Percentiles rank a stretch among this genome's conserved stretches.
Conservation (phyloP, 37 sponge, comb jelly and placozoan species). For the Oscarella lobularis region DNA sequence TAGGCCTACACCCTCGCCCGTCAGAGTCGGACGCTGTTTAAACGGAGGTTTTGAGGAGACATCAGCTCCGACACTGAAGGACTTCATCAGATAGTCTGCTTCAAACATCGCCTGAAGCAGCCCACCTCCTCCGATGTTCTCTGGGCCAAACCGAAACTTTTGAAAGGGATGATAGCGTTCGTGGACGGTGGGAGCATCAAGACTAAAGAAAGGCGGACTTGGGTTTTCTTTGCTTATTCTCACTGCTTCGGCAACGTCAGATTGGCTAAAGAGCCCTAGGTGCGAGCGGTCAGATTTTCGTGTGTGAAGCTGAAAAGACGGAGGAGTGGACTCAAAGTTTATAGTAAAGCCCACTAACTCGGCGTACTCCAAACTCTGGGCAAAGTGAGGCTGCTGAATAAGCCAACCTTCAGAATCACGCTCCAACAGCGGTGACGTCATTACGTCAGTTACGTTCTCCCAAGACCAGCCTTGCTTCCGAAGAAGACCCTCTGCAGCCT, state of each 20-base stretch:
- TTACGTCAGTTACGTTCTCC: slow-evolving; percentile 19
- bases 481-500: slow-evolving; percentile 33
- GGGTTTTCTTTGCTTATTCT: slow-evolving; percentile 9
- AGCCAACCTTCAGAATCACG: slow-evolving; percentile 44
- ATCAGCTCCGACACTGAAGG: slow-evolving; percentile 56
- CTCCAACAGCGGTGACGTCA: slow-evolving; percentile 19
- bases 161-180: slow-evolving; percentile 58
- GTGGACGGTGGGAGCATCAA: slow-evolving; percentile 35
- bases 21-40: slow-evolving; percentile 24
- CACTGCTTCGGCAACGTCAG: slow-evolving; percentile 29
- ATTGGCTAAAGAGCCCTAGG: slow-evolving; percentile 22
- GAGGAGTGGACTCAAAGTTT: slow-evolving; percentile 12
- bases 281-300: slow-evolving; percentile 5
- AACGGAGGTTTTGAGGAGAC: slow-evolving; percentile 53
- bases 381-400: slow-evolving; percentile 19
- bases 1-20: too few species aligned
- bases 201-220: slow-evolving; percentile 27
- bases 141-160: slow-evolving; percentile 27
- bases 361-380: slow-evolving; percentile 11
- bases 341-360: slow-evolving; percentile 30
- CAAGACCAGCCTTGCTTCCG: slow-evolving; percentile 27
- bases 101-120: slow-evolving; percentile 50
- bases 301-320: slow-evolving; percentile 23
- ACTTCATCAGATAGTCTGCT: slow-evolving; percentile 50
- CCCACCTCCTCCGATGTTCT: slow-evolving; percentile 5